Base-by-base conservation (phyloP, 2,888 invertebrate genomes). In the Napeogenes inachia region DNA sequence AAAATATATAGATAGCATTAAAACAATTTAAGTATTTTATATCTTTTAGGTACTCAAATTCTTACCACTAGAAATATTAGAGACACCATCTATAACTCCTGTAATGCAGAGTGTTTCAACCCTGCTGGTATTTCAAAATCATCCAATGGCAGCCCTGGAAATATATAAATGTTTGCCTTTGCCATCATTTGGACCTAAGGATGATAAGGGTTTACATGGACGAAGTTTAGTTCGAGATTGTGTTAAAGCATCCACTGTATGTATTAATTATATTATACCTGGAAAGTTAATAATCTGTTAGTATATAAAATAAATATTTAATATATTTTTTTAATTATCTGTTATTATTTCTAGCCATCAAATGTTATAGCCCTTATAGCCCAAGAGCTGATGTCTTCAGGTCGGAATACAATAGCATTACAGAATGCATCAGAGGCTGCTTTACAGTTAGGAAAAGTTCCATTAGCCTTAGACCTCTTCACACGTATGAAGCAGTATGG, bases 181-280 rank as follows among this genome's bases (percentile, higher is more conserved):
- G 30, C 88, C 89, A 12, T 82, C 87, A 0, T 89, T 88, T 70
- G 89, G 87, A 8, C 88, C 89, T 0, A 88, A 82, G 66, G 91
- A 92, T 71, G 91, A 92, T 57, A 79, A 82, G 53, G 92, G 92
- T 3, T 79, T 91, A 56, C 93, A 92, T 70, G 93, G 92, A 0
- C 77, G 88, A 10, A 89, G 91, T 62, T 77, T 94, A 35, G 82
- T 94, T 3, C 84, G 91, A 54, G 93, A 93, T 72, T 91, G 93
- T 75, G 89, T 94, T 12, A 92, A 91, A 57, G 89, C 91, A 57
- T 80, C 88, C 12, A 77, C 83, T 72, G 91, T 92, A 79, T 82
- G 84, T 80, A 47, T 50, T 45, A 54, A 13, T 21, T 35, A 13
- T 57, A n/a, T 50, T 30, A 30, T 12, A 8, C 12, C 35, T 45